These are phyloP conservation scores for Corythoichthys intestinalis DNA, from an alignment of 2,113 vertebrate genomes.

Conservation along the genomic window DNA sequence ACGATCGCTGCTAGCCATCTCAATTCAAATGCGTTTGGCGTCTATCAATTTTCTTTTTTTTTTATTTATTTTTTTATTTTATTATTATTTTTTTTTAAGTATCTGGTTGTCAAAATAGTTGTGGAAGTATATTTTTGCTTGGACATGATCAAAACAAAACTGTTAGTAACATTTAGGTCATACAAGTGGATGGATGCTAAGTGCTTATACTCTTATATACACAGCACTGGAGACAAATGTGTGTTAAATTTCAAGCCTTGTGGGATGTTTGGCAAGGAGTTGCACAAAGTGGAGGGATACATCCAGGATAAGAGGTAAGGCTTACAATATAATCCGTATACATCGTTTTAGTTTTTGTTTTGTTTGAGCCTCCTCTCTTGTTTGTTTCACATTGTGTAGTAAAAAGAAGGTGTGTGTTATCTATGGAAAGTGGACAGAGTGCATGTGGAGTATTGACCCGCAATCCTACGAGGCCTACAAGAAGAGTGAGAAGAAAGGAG, in stretches of 20 bases:
- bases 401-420: constrained; percentile 91
- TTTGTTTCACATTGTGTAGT: constrained; percentile 57
- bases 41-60: no score
- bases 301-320: constrained; percentile 59
- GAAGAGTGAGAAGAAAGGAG: constrained; percentile 83
- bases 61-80: no score
- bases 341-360: neutral
- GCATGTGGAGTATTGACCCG: constrained; percentile 88
- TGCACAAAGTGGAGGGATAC: constrained; percentile 63
- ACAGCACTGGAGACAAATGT: constrained; percentile 78
- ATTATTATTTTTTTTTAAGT: no score
- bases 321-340: neutral
- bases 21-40: no score
- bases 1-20: no score
- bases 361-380: neutral
- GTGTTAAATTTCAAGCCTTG: constrained; percentile 60
- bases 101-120: no score
- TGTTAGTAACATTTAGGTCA: neutral
- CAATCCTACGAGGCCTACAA: constrained; percentile 77
- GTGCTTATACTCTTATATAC: constrained; percentile 33
- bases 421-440: constrained; percentile 98
- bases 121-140: no score
- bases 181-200: neutral
- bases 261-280: constrained; percentile 61
- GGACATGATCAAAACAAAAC: no score